Base-by-base conservation (phyloP, 2,113 vertebrate species). In the Austrofundulus limnaeus region DNA sequence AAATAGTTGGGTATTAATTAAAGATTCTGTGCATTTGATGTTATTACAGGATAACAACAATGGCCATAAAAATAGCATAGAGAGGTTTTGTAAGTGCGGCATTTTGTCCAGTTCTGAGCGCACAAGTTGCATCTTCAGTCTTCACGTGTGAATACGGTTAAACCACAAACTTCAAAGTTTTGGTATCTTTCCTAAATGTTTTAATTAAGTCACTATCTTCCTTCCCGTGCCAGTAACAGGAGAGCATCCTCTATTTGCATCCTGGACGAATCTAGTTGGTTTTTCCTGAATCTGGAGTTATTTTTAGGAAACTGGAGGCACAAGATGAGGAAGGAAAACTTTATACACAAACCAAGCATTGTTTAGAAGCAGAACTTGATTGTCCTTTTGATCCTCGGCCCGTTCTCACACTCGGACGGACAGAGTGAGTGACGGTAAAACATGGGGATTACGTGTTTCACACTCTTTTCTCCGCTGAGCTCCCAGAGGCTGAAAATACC, bases 361-460 rank as follows among this genome's bases (percentile, higher is more conserved):
- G 70, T 83, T 77, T 61, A 57, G 71, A 69, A 64, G 39, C 46
- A 61, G 24, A 73, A 64, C 55, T 45, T 6, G 21, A 61, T 65
- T 69, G 31, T 62, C 57, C 60, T 60, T 72, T 60, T 77, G 75
- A 75, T 79, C 61, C 39, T 51, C 48, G 8, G 1, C 31, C 21
- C 10, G 61, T 78, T 78, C 73, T 85, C 80, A 74, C 82, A 79
- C 72, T 72, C 50, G 9, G 56, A 70, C 28, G 8, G 47, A 20
- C 43, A 46, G 12, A 7, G 31, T 10, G 64, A 56, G 19, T 14
- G 13, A 38, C 61, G 69, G 47, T 43, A 60, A 66, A 72, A 63
- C 39, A 57, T 14, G 6, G 15, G 21, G 49, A 66, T 77, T 57
- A 56, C 28, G 10, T 57, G 48, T 67, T 75, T 80, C 41, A 61